These are phyloP conservation scores for Drosophila ezoana DNA, from an alignment of 2,888 invertebrate genomes.

Conservation along the genomic window DNA sequence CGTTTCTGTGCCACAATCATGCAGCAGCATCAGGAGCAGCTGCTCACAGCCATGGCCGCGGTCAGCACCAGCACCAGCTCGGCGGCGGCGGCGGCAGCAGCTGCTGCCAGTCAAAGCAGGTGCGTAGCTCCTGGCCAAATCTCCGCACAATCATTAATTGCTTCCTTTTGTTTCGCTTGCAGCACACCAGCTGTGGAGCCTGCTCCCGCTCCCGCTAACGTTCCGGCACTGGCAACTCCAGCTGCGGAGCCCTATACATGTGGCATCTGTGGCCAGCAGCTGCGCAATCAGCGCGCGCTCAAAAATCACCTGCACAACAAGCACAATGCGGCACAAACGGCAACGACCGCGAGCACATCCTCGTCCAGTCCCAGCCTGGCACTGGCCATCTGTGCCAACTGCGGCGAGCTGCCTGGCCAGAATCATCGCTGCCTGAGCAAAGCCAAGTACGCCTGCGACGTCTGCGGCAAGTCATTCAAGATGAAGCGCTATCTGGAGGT, in stretches of 20 bases:
- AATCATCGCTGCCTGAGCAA: slow-evolving; percentile 68
- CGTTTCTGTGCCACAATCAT: slow-evolving; percentile 49
- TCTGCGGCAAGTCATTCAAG: slow-evolving; percentile 80
- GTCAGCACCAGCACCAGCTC: slow-evolving; percentile 27
- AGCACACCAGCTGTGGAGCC: slow-evolving; percentile 20
- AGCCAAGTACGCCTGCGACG: slow-evolving; percentile 74
- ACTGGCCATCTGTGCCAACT: slow-evolving; percentile 49
- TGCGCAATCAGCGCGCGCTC: slow-evolving; percentile 57
- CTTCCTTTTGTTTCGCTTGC: neutral
- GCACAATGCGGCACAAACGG: slow-evolving; percentile 30
- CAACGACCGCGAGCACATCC: neutral
- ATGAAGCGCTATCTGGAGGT: slow-evolving; percentile 78
- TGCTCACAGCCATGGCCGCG: slow-evolving; percentile 53
- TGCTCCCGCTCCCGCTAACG: neutral
- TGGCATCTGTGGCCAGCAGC: slow-evolving; percentile 48
- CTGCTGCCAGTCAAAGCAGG: slow-evolving; percentile 44
- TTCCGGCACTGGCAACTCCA: slow-evolving; percentile 9
- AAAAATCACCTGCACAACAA: slow-evolving; percentile 63
- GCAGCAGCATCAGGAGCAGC: slow-evolving; percentile 60
- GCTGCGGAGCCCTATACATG: slow-evolving; percentile 39
- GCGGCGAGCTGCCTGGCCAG: slow-evolving; percentile 65
- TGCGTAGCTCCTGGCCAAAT: neutral
- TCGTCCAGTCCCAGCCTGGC: slow-evolving; percentile 24
- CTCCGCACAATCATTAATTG: neutral
- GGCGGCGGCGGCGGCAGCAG: slow-evolving; percentile 25